Conservation (phyloP, 2,888 invertebrate species). For the Loripinus fragilis region DNA sequence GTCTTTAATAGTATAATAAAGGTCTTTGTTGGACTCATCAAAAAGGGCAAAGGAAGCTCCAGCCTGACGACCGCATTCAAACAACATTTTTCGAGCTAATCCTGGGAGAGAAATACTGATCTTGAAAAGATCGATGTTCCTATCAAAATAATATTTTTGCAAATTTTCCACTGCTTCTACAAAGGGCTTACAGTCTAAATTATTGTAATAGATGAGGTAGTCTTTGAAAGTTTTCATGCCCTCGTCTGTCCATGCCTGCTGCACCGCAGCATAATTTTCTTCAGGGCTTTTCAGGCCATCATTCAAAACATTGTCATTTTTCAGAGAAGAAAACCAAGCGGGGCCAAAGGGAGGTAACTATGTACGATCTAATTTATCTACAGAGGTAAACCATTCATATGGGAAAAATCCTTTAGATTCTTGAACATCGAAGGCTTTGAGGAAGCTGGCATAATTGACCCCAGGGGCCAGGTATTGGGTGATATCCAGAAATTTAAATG, state of each 20-base stretch:
- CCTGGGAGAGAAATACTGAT: constrained; percentile 39
- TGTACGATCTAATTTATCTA: neutral
- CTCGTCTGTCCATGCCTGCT: constrained; percentile 31
- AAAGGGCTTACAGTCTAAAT: constrained; percentile 37
- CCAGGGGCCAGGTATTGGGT: too few relatives aligned
- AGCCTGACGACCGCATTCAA: constrained; percentile 4
- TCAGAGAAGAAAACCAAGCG: neutral
- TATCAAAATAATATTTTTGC: constrained; percentile 4
- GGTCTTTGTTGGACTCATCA: constrained; percentile 29
- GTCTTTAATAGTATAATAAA: constrained; percentile 34
- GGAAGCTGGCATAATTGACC: neutral
- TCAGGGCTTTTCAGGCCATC: neutral
- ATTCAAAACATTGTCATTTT: constrained; percentile 3
- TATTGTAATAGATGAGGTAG: constrained; percentile 39
- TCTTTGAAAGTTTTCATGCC: constrained; percentile 38
- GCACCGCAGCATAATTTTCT: neutral
- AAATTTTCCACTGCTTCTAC: constrained; percentile 28
- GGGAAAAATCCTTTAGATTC: constrained; percentile 7
- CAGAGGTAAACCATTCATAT: neutral
- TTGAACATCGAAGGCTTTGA: neutral
- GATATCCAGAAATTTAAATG: neutral
- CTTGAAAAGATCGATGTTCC: constrained; percentile 47
- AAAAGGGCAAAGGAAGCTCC: constrained; percentile 32
- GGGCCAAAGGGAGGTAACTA: neutral
- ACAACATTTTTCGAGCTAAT: constrained; percentile 40